A percentile compares a stretch with the other conserved stretches of the same genome.
These are phyloP conservation scores for Rotaria socialis DNA, from an alignment of 2,888 invertebrate species.

Conservation along the genomic window DNA sequence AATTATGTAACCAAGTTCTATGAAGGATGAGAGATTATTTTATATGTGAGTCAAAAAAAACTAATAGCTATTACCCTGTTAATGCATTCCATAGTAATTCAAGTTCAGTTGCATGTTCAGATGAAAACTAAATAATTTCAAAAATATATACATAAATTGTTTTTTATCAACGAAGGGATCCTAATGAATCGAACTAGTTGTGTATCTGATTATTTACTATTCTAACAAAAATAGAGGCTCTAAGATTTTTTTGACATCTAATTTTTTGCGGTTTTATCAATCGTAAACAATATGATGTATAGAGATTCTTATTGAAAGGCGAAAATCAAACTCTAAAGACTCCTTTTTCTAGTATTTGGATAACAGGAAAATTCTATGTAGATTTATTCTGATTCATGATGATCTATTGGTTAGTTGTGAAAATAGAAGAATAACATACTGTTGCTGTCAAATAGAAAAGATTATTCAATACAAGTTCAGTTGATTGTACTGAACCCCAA, in stretches of 20 bases:
- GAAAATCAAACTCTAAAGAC: too few relatives aligned
- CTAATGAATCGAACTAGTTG: too few relatives aligned
- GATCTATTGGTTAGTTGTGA: not conserved
- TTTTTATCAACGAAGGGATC: too few relatives aligned
- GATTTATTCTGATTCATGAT: too few relatives aligned
- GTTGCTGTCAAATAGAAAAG: conserved; percentile 88
- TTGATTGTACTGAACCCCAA: conserved; percentile 97
- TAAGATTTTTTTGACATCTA: too few relatives aligned
- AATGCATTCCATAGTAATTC: conserved; percentile 92
- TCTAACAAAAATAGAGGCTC: too few relatives aligned
- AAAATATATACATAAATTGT: not conserved
- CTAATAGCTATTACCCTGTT: conserved; percentile 63
- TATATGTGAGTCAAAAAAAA: too few relatives aligned
- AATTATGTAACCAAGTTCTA: conserved; percentile 80
- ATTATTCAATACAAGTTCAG: conserved; percentile 98
- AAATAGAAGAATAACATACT: conserved; percentile 52
- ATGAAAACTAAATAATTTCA: conserved; percentile 71
- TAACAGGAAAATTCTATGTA: not conserved
- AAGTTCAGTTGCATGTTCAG: conserved; percentile 87
- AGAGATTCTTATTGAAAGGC: too few relatives aligned
- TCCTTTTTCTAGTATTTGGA: too few relatives aligned
- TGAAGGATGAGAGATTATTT: not conserved
- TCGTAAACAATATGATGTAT: too few relatives aligned
- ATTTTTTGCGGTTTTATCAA: too few relatives aligned
- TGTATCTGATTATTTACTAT: too few relatives aligned